These are phyloP conservation scores for Echeneis naucrates DNA, from an alignment of 2,797 vertebrate species.

Conservation along the genomic window DNA sequence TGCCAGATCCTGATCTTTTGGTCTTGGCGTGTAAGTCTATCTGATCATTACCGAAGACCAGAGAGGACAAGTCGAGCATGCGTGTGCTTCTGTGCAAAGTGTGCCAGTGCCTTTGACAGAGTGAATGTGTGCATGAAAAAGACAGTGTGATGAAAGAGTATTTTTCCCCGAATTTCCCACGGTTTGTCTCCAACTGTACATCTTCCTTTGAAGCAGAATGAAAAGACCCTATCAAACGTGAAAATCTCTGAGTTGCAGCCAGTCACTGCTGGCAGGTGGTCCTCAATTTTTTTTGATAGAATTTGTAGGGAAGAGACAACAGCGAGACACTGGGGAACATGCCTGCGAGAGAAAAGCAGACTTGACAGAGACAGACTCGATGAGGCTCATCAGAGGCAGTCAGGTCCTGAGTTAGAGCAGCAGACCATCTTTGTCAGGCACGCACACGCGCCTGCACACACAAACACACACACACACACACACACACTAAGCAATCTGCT, in stretches of 20 bases:
- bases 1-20: constrained; percentile 83
- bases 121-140: constrained; percentile 47
- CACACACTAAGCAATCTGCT: constrained; percentile 64
- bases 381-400: constrained; percentile 71
- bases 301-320: constrained; percentile 64
- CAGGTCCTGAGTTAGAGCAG: constrained; percentile 50
- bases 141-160: constrained; percentile 32
- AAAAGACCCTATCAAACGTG: constrained; percentile 70
- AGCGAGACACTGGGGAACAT: constrained; percentile 54
- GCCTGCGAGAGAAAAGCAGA: constrained; percentile 57
- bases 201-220: constrained; percentile 60
- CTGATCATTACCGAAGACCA: constrained; percentile 68
- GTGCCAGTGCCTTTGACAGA: constrained; percentile 36
- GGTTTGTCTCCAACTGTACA: constrained; percentile 50
- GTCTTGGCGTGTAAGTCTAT: constrained; percentile 69
- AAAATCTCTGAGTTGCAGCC: constrained; percentile 65
- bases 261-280: constrained; percentile 69
- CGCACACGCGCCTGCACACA: constrained; percentile 29
- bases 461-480: constrained; percentile 45
- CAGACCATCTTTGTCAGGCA: constrained; percentile 49
- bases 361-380: constrained; percentile 63
- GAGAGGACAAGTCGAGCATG: constrained; percentile 23
- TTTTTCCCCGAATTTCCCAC: constrained; percentile 51
- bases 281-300: constrained; percentile 71
- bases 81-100: constrained; percentile 11